phyloP scores from a whole-genome alignment of 2,113 vertebrate genomes.

The Gymnogyps californianus region DNA sequence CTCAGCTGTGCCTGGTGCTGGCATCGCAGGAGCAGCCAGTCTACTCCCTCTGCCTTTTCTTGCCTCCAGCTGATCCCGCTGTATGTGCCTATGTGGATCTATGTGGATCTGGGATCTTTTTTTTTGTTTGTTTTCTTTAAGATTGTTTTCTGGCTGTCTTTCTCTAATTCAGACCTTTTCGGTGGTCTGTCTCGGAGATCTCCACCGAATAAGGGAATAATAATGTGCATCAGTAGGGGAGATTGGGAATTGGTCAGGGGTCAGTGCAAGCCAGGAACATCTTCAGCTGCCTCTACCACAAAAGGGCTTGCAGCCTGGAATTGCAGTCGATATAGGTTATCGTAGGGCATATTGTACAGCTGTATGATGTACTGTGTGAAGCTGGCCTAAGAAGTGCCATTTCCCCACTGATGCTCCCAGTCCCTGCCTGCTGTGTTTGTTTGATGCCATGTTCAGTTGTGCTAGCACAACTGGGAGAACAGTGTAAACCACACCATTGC shows the following conservation, averaged over 20 bases:
- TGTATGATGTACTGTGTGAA: neutral
- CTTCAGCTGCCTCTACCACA: neutral
- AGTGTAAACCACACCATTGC: neutral
- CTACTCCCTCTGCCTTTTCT: neutral
- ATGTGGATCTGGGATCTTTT: neutral
- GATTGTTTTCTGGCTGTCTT: neutral
- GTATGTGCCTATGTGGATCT: neutral
- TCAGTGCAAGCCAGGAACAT: neutral
- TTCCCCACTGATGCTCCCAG: fast-evolving
- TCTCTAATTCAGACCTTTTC: neutral
- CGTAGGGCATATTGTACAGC: neutral
- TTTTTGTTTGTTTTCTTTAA: neutral
- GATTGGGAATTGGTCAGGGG: neutral
- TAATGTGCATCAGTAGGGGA: neutral
- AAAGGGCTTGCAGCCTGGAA: neutral
- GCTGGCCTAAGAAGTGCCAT: neutral
- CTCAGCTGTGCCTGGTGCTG: neutral
- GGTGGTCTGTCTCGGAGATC: neutral
- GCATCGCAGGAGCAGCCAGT: neutral
- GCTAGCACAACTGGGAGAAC: neutral
- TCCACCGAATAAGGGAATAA: neutral
- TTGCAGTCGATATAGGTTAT: fast-evolving
- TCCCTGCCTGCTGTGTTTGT: neutral
- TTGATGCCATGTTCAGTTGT: fast-evolving
- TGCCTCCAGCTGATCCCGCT: neutral